Evolutionary conservation across 2,113 vertebrate species (phyloP).

Genomic region (Pangasianodon hypophthalmus): DNA sequence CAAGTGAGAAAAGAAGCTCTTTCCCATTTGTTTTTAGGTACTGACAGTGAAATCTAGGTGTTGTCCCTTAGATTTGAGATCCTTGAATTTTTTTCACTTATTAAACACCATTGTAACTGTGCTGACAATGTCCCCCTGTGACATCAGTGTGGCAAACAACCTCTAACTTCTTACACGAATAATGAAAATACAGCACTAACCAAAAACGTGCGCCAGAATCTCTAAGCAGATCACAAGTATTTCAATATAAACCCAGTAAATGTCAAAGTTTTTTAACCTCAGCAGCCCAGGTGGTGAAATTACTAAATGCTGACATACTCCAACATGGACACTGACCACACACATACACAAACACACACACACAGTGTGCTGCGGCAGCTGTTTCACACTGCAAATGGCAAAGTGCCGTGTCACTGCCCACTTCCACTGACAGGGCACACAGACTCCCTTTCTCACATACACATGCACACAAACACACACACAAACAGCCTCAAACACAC

Average conservation of each 20-base stretch:
- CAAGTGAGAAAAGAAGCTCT: neutral
- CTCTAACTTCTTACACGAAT: neutral
- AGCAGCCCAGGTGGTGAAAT: neutral
- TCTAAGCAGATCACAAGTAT: neutral
- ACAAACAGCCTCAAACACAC: conserved; percentile 9
- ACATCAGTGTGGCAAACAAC: neutral
- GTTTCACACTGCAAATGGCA: conserved; percentile 35
- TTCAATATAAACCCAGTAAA: neutral
- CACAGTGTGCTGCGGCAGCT: neutral
- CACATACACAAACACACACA: neutral
- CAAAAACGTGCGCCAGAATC: neutral
- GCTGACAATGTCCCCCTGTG: neutral
- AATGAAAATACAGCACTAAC: neutral
- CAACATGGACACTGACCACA: neutral
- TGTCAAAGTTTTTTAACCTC: neutral
- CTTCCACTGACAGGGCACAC: neutral
- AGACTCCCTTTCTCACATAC: neutral
- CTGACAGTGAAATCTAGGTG: no score
- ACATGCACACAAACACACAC: conserved; percentile 6
- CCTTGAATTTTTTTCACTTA: neutral
- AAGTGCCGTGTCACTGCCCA: conserved; percentile 26
- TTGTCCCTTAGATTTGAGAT: neutral
- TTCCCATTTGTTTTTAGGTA: neutral
- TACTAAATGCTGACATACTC: neutral
- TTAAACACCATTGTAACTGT: neutral